Evolutionary conservation across 2,888 invertebrate species (phyloP).

Genomic region (Tupiocoris notatus): DNA sequence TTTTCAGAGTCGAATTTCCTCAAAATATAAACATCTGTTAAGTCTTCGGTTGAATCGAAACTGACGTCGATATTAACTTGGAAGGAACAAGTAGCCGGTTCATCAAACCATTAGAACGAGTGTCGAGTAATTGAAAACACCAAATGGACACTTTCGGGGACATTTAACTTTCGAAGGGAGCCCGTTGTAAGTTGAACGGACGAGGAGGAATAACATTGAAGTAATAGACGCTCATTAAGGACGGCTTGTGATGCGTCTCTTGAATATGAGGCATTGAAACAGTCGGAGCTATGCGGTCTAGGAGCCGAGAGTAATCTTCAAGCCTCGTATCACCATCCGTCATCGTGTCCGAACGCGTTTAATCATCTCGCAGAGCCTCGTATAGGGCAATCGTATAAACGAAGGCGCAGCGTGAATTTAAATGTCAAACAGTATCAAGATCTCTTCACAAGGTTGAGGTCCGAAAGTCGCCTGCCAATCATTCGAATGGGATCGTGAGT

Average conservation of each 20-base stretch:
- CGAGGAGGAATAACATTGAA: conserved; percentile 20
- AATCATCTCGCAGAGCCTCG: conserved; percentile 15
- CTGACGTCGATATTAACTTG: too few species aligned
- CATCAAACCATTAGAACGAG: conserved; percentile 38
- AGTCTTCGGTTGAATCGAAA: too few species aligned
- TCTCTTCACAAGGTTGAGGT: not conserved
- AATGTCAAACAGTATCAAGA: conserved; percentile 38
- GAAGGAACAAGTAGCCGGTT: conserved; percentile 39
- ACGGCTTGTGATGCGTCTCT: not conserved
- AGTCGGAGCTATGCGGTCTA: conserved; percentile 8
- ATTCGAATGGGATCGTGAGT: not conserved
- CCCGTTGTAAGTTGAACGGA: not conserved
- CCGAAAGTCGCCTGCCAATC: not conserved
- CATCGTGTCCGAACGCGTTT: conserved; percentile 20
- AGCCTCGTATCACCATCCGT: conserved; percentile 34
- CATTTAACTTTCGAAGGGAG: conserved; percentile 28
- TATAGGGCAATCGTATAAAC: not conserved
- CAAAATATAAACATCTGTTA: too few species aligned
- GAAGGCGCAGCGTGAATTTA: conserved; percentile 31
- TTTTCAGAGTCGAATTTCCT: too few species aligned
- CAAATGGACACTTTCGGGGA: conserved; percentile 27
- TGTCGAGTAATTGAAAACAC: conserved; percentile 36
- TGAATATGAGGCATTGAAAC: conserved; percentile 39
- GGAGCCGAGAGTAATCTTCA: conserved; percentile 13
- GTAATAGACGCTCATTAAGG: conserved; percentile 33